Conservation (phyloP, 2,888 invertebrate species). For the Tipula confusa region DNA sequence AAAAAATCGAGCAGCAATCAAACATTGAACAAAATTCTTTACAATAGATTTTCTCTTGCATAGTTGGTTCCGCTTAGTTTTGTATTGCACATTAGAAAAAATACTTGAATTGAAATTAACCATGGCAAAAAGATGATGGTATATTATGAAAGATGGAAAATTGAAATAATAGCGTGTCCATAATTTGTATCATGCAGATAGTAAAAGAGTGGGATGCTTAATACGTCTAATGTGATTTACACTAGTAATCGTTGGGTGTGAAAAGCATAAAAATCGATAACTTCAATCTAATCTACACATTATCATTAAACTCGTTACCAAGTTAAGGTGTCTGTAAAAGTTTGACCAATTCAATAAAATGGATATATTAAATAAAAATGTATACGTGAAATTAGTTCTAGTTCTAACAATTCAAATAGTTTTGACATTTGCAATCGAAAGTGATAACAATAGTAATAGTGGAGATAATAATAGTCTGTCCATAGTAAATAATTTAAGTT, state of each 20-base stretch:
- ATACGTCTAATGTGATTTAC: too few relatives aligned
- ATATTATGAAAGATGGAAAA: not conserved
- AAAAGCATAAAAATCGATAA: slow-evolving; percentile 47
- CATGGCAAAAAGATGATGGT: not conserved
- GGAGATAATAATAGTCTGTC: not conserved
- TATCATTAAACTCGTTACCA: not conserved
- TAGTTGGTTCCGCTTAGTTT: slow-evolving; percentile 25
- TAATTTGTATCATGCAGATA: not conserved
- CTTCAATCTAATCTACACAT: not conserved
- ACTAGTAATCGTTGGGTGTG: slow-evolving; percentile 34
- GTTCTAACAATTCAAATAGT: not conserved
- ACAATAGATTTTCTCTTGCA: not conserved
- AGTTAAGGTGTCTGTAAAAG: not conserved
- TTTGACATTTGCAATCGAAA: not conserved
- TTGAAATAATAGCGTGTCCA: not conserved
- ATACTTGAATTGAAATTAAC: not conserved
- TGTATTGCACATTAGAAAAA: not conserved
- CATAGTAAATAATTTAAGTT: slow-evolving; percentile 37
- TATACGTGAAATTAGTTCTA: not conserved
- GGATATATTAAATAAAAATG: not conserved
- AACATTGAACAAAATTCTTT: not conserved
- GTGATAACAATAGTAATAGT: not conserved
- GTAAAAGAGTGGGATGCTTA: not conserved
- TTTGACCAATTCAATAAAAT: not conserved
- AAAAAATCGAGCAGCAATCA: not conserved